Conservation (phyloP, 2,888 invertebrate genomes). For the Adela reaumurella region DNA sequence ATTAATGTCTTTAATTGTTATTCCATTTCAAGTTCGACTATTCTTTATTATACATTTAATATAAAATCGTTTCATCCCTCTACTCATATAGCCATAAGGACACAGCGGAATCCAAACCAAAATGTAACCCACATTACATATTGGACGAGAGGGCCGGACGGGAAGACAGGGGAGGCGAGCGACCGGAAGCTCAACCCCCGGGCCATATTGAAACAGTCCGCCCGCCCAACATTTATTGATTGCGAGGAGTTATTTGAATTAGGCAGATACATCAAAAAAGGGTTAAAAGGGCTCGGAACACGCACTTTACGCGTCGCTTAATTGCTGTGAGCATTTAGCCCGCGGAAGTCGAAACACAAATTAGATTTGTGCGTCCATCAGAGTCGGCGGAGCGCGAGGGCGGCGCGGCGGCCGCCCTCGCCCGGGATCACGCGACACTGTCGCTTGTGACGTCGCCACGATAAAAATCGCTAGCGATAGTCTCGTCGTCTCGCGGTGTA, state of each 20-base stretch:
- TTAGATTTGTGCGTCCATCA: neutral
- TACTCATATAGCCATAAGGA: no score
- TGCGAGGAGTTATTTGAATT: neutral
- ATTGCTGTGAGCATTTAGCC: neutral
- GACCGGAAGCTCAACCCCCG: neutral
- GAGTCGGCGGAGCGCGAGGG: neutral
- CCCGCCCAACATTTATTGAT: neutral
- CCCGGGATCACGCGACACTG: neutral
- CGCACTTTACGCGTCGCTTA: neutral
- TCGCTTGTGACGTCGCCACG: neutral
- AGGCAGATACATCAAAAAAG: neutral
- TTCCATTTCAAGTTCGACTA: no score
- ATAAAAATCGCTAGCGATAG: neutral
- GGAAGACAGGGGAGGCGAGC: neutral
- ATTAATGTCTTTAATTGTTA: no score
- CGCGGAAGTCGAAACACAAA: neutral
- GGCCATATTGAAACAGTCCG: neutral
- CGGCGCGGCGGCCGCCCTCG: neutral
- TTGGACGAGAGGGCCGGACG: neutral
- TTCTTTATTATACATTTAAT: no score
- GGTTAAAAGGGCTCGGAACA: neutral
- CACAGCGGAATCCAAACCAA: neutral
- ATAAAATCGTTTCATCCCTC: no score
- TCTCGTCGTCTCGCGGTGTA: neutral
- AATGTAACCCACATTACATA: neutral